phyloP scores from a whole-genome alignment of 2,113 vertebrate genomes.

The Cranoglanis bouderius region DNA sequence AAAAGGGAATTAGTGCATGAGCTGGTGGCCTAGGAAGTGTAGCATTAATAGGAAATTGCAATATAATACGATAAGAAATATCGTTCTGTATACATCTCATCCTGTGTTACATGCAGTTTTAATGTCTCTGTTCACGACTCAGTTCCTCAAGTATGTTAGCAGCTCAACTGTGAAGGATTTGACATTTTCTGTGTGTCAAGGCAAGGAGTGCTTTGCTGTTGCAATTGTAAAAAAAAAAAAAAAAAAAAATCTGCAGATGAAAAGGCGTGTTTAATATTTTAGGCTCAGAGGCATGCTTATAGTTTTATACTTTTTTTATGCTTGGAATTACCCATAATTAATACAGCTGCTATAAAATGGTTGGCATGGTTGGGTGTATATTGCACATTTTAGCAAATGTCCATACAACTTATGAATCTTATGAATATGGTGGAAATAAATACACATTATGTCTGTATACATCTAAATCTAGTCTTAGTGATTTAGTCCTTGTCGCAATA shows the following conservation, averaged over 20 bases:
- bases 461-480: background rate
- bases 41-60: background rate
- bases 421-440: background rate
- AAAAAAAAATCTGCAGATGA: background rate
- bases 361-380: background rate
- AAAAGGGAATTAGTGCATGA: background rate
- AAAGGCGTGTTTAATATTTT: background rate
- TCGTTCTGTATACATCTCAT: background rate
- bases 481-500: background rate
- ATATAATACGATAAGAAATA: too few species aligned
- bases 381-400: background rate
- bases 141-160: background rate
- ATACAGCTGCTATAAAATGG: background rate
- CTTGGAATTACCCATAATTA: background rate
- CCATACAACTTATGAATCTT: background rate
- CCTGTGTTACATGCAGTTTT: too few species aligned
- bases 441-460: background rate
- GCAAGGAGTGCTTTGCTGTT: background rate
- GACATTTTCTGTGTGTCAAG: slow-evolving; percentile 15
- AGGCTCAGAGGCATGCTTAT: background rate
- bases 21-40: background rate
- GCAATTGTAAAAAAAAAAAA: too few species aligned
- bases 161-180: background rate
- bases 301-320: background rate
- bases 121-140: background rate